Evolutionary conservation across 2,113 vertebrate genomes (phyloP), one percentile per base, ranked within the genome.

Genomic region (Ammodytes marinus): DNA sequence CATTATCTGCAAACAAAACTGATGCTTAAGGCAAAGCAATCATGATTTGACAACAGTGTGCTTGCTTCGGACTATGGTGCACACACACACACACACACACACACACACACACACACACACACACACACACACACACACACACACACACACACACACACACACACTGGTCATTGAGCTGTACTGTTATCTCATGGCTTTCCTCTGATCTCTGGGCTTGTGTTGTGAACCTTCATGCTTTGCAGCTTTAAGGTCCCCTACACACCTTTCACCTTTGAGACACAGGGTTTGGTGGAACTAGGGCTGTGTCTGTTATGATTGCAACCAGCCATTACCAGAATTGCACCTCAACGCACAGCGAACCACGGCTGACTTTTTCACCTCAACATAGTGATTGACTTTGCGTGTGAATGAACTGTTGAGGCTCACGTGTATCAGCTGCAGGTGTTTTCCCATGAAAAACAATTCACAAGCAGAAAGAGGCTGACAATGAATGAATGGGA

Each of bases 281-380:
- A 11, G 50, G 52, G 67, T 77, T 15, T 47, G 64, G 65, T 70
- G 64, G 78, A 84, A 65, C 80, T 79, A 1, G 27, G 27, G 35
- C 42, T 63, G 67, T 0, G 39, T 63, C 55, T 15, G 1, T 0
- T 37, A 80, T 73, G 76, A 84, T 88, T 89, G 72, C 10, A 68
- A 37, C 50, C 19, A 15, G 50, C 7, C 58, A 50, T 71, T n/a
- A 57, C 5, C 6, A 15, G 0, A 19, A 0, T 7, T 3, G 6
- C 53, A 40, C 55, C 1, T n/a, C 27, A 0, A 19, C 17, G 53
- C 39, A 14, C 5, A 35, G 1, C 52, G 64, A 4, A 17, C 9
- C n/a, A 1, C 49, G 12, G 42, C 46, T 69, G 4, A 66, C 15
- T 43, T 15, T 45, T 9, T 75, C 12, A 55, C 53, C 17, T 47